Evolutionary conservation across 64 coral and sea anemone species (phyloP).

Genomic region (Montipora efflorescens): DNA sequence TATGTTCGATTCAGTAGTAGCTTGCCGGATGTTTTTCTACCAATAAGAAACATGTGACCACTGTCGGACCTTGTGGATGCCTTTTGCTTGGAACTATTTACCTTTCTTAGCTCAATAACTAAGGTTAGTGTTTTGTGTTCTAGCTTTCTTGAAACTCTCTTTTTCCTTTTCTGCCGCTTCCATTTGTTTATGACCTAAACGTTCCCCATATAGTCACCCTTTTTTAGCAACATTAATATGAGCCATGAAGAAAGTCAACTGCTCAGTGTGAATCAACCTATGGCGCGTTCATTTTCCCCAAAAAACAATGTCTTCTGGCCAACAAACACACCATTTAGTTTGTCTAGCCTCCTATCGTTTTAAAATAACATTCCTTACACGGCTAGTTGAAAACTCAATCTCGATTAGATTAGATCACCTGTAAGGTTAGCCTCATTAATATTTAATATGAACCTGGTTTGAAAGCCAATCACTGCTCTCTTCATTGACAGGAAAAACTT

Average conservation of each 20-base stretch:
- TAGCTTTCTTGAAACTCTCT: too few relatives aligned
- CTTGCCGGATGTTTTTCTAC: too few relatives aligned
- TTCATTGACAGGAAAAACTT: constrained; percentile 4
- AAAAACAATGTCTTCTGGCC: background rate
- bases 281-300: background rate
- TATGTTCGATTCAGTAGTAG: too few relatives aligned
- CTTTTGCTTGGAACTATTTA: too few relatives aligned
- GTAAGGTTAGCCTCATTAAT: constrained; percentile 3
- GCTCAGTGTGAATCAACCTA: background rate
- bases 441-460: constrained; percentile 1
- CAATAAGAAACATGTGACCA: too few relatives aligned
- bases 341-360: background rate
- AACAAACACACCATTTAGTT: background rate
- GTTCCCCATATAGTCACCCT: too few relatives aligned
- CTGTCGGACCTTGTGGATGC: too few relatives aligned
- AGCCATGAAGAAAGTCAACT: background rate
- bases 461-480: constrained; percentile 21
- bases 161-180: too few relatives aligned
- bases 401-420: constrained; percentile 32
- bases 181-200: too few relatives aligned
- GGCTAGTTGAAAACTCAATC: background rate
- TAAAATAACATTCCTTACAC: background rate
- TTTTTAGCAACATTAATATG: background rate
- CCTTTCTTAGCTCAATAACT: too few relatives aligned
- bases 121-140: too few relatives aligned